These are phyloP conservation scores for Acropora yongei DNA, from an alignment of 64 coral and sea anemone genomes.

Conservation along the genomic window DNA sequence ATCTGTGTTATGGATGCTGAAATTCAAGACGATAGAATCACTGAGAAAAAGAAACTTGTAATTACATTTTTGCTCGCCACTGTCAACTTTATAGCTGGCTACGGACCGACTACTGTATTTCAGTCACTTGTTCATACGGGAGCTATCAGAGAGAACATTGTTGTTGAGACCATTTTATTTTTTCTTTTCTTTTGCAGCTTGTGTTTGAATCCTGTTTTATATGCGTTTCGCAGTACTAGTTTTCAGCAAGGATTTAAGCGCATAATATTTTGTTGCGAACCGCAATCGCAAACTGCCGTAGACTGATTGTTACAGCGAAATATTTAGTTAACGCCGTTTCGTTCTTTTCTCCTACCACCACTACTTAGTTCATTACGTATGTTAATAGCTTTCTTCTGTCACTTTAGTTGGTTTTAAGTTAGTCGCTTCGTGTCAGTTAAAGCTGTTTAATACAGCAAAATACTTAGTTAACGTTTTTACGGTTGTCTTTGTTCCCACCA, in stretches of 20 bases:
- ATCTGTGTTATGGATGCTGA: background rate
- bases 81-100: background rate
- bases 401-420: too few species aligned
- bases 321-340: too few species aligned
- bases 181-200: background rate
- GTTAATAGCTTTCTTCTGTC: too few species aligned
- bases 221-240: background rate
- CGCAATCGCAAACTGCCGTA: background rate
- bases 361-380: too few species aligned
- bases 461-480: too few species aligned
- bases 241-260: background rate
- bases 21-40: background rate
- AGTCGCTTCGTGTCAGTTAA: too few species aligned
- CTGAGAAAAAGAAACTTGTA: slow-evolving; percentile 37
- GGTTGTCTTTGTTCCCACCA: too few species aligned
- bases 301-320: too few species aligned
- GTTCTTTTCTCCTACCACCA: too few species aligned
- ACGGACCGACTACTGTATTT: background rate
- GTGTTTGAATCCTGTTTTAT: background rate
- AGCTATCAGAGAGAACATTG: background rate
- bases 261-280: background rate
- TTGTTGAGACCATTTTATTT: background rate
- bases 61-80: background rate
- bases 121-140: background rate
- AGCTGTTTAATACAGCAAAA: too few species aligned